Conservation (phyloP, 1,140 invertebrate species). For the Drosophila kurseongensis region DNA sequence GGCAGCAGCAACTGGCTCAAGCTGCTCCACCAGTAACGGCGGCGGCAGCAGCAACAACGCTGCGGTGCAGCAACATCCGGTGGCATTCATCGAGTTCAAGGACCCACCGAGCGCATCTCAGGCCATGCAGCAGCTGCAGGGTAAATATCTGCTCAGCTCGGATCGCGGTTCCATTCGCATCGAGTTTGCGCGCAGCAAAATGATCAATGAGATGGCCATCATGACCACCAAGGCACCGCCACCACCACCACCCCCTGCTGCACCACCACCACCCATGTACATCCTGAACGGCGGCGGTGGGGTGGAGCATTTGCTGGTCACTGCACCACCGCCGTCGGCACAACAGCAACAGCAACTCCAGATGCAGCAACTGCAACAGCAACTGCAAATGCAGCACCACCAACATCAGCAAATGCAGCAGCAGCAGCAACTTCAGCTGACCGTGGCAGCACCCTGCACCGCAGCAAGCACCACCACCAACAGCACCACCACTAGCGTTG, state of each 20-base stretch:
- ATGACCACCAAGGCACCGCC: conserved; percentile 46
- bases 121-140: conserved; percentile 96
- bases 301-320: conserved; percentile 39
- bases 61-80: conserved; percentile 85
- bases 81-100: conserved; percentile 98
- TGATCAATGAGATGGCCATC: conserved; percentile 86
- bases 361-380: conserved; percentile 50
- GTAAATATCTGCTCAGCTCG: conserved; percentile 96
- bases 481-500: conserved; percentile 79
- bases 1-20: conserved; percentile 51
- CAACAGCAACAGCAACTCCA: conserved; percentile 58
- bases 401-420: conserved; percentile 23
- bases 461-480: conserved; percentile 79
- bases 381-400: conserved; percentile 31
- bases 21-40: conserved; percentile 40
- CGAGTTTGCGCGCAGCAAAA: conserved; percentile 99
- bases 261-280: conserved; percentile 40
- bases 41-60: conserved; percentile 12
- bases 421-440: conserved; percentile 46
- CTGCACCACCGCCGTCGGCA: conserved; percentile 38
- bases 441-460: conserved; percentile 49
- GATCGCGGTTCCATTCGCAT: conserved; percentile 98
- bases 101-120: conserved; percentile 95
- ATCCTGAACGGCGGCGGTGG: conserved; percentile 65
- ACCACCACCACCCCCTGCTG: conserved; percentile 13